Evolutionary conservation across 2,797 vertebrate species (phyloP), one percentile per base, ranked within the genome.

Genomic region (Psittacula derbiana): DNA sequence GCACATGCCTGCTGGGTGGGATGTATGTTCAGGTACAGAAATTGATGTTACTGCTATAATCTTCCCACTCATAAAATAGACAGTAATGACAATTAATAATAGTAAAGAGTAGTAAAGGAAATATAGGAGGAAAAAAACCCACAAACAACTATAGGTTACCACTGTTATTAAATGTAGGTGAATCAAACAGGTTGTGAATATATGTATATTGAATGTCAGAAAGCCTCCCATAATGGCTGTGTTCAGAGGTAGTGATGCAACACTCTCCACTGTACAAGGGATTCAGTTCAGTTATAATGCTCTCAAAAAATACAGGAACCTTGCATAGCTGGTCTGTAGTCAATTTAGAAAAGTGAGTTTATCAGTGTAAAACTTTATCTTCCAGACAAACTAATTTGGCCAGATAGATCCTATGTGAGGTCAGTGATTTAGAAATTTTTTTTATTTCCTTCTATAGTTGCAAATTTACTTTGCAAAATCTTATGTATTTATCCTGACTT

Each of bases 51-150:
- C 12, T 52, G 31, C 40, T 64, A 25, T 14, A 60, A 31, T n/a
- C 2, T 44, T 64, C 21, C 20, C 8, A 5, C 18, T 74, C 17
- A 41, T 36, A 47, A 82, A 79, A 53, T 4, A 60, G 19, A 43
- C 11, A 41, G 24, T 57, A n/a, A 52, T 1, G 6, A 10, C 41
- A 83, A 49, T 43, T 70, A 83, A 1, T 28, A 50, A 30, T 53
- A 69, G 46, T 25, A 65, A 38, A 70, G 36, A 33, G 36, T 70
- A 61, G 36, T 38, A n/a, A 11, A 44, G 17, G n/a, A 88, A 87
- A 43, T 47, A 19, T 5, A 10, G 5, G 18, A 18, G 30, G 5
- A 2, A 27, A n/a, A 55, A 31, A 44, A 27, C 1, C 0, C 14
- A 5, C 19, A 28, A 18, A 36, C 1, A n/a, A 49, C 16, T 64